phyloP scores from a whole-genome alignment of 1,140 invertebrate genomes.

The Brachionus sp. region DNA sequence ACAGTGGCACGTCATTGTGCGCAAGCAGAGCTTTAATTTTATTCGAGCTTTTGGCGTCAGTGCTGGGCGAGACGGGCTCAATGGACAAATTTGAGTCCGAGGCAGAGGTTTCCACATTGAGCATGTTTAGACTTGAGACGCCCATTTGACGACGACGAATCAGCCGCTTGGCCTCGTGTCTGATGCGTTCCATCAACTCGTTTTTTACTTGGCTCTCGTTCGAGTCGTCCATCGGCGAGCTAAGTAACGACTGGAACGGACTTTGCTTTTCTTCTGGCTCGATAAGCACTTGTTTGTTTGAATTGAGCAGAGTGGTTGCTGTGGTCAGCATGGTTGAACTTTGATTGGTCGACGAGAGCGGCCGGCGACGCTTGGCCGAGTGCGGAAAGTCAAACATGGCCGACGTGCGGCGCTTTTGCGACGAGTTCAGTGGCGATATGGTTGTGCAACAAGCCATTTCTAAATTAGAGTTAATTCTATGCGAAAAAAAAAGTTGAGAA shows the following conservation, averaged over 20 bases:
- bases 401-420: conserved; percentile 2
- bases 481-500: not conserved
- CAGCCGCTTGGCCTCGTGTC: conserved; percentile 11
- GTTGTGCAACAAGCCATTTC: conserved; percentile 44
- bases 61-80: not conserved
- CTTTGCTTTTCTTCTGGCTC: not conserved
- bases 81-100: not conserved
- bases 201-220: not conserved
- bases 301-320: not conserved
- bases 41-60: not conserved
- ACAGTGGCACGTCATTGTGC: conserved; percentile 72
- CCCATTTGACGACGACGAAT: not conserved
- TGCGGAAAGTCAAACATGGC: conserved; percentile 23
- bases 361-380: conserved; percentile 23
- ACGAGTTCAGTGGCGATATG: conserved; percentile 41
- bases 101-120: not conserved
- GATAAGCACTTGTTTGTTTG: not conserved
- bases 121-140: conserved; percentile 4
- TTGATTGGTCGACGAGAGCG: not conserved
- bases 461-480: not conserved
- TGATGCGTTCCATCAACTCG: conserved; percentile 9
- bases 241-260: not conserved
- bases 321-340: conserved; percentile 1
- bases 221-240: not conserved
- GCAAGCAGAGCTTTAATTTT: not conserved